Percentiles rank a stretch among this genome's conserved stretches.
These are phyloP conservation scores for Malurus melanocephalus DNA, from an alignment of 2,113 vertebrate genomes.

Conservation along the genomic window DNA sequence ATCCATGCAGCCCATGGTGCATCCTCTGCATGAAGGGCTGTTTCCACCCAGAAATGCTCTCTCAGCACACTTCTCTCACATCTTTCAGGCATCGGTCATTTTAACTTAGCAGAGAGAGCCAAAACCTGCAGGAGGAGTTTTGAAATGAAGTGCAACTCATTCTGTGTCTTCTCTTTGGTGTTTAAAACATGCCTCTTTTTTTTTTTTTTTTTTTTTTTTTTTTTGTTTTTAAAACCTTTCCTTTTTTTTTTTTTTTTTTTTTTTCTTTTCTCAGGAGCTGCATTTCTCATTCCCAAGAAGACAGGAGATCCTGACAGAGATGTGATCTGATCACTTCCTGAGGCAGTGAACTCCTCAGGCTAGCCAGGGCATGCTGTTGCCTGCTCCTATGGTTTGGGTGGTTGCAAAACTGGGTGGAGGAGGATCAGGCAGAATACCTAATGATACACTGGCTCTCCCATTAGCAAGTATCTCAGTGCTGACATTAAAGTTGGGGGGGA, in stretches of 20 bases:
- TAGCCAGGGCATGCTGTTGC: constrained; percentile 17
- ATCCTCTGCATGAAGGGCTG: not conserved
- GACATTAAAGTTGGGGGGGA: not conserved
- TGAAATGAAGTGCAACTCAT: not conserved
- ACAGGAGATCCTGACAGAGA: not conserved
- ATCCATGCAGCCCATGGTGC: accelerated
- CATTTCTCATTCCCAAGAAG: not conserved
- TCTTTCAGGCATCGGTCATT: not conserved
- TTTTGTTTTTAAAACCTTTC: too few species aligned
- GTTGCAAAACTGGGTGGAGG: constrained; percentile 25
- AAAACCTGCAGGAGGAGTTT: not conserved
- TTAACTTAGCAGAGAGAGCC: not conserved
- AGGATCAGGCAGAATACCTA: constrained; percentile 7
- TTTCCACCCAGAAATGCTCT: not conserved
- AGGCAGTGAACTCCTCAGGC: constrained; percentile 15
- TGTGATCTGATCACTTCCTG: not conserved
- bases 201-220: not conserved
- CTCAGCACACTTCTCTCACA: not conserved
- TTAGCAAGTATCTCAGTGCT: not conserved
- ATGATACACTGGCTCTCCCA: not conserved
- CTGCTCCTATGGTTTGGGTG: not conserved
- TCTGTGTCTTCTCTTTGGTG: not conserved
- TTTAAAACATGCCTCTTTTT: not conserved
- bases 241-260: too few species aligned
- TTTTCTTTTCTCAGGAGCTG: not conserved